Percentiles rank a stretch among this genome's conserved stretches.
Evolutionary conservation across 2,888 invertebrate species (phyloP).

Genomic region (Spisula solida): DNA sequence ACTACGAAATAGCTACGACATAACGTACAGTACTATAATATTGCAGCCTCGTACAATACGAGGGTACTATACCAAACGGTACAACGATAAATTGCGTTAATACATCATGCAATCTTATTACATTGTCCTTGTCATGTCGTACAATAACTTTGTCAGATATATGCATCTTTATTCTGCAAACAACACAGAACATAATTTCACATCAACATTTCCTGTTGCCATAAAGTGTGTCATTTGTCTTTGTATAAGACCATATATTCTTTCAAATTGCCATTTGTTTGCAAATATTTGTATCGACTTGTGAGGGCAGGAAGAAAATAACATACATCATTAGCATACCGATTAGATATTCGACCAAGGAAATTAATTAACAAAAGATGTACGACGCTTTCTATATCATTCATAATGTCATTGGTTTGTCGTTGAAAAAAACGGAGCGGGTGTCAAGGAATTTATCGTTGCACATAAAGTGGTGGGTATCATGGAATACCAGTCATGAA

Average conservation of each 20-base stretch:
- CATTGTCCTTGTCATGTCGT: neutral
- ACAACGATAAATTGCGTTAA: too few species aligned
- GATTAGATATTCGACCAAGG: neutral
- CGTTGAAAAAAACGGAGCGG: neutral
- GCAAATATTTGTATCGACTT: neutral
- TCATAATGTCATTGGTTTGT: neutral
- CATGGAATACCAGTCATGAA: too few species aligned
- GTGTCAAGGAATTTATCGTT: too few species aligned
- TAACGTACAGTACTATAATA: too few species aligned
- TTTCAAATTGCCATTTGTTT: neutral
- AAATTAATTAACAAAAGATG: slow-evolving; percentile 3
- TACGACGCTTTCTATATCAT: neutral
- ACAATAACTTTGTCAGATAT: neutral
- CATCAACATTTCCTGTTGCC: neutral
- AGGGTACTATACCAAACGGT: too few species aligned
- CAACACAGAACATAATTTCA: neutral
- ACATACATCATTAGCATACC: neutral
- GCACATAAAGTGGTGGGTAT: too few species aligned
- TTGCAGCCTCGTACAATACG: too few species aligned
- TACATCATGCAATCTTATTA: too few species aligned
- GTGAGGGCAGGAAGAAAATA: neutral
- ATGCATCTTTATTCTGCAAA: neutral
- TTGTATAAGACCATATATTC: neutral
- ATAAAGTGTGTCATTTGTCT: neutral
- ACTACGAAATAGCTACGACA: too few species aligned